Evolutionary conservation across 2,797 vertebrate genomes (phyloP).

Genomic region (Odontamblyopus lacepedii): DNA sequence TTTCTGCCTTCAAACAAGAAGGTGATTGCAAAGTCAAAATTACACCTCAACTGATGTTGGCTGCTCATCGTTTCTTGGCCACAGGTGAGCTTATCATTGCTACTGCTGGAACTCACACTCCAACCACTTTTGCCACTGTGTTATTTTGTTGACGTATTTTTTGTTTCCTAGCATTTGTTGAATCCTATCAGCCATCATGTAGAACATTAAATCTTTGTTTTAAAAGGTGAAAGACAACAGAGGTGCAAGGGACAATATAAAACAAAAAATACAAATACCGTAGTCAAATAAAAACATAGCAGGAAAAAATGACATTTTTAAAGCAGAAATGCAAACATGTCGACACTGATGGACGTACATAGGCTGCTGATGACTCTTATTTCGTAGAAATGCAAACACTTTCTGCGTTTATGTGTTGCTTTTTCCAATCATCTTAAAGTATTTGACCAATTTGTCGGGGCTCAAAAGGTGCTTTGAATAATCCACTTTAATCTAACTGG

Average conservation of each 20-base stretch:
- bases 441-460: neutral
- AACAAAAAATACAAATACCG: no score
- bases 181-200: neutral
- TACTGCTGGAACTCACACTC: neutral
- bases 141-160: neutral
- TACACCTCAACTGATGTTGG: conserved; percentile 92
- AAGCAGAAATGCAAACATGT: neutral
- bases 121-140: conserved; percentile 1
- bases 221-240: no score
- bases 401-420: neutral
- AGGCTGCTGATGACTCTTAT: neutral
- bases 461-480: neutral
- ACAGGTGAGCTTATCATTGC: conserved; percentile 76
- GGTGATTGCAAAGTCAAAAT: conserved; percentile 91
- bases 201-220: neutral
- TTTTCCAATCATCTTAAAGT: neutral
- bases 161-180: neutral
- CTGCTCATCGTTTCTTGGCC: conserved; percentile 93
- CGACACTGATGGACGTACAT: neutral
- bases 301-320: no score
- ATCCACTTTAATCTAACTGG: neutral
- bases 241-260: no score
- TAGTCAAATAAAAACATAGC: no score
- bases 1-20: conserved; percentile 92
- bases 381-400: neutral